Evolutionary conservation across 2,113 vertebrate genomes (phyloP).

Genomic region (Leucopsar rothschildi): DNA sequence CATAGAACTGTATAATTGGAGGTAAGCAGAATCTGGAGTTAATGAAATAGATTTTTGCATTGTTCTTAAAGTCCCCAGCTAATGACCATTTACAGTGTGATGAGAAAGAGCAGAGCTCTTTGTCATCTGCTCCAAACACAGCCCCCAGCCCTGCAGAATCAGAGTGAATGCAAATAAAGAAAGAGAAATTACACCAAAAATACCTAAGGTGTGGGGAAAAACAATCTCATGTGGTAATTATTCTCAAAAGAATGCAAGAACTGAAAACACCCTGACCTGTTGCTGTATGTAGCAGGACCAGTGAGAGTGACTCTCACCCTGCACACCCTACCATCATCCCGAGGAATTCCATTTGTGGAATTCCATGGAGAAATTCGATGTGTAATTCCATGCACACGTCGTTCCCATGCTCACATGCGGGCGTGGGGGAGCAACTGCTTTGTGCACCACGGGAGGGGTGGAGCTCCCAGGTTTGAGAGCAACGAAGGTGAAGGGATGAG

Average conservation of each 20-base stretch:
- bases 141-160: neutral
- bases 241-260: neutral
- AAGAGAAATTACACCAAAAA: constrained; percentile 30
- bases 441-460: accelerated
- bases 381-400: accelerated
- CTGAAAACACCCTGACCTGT: neutral
- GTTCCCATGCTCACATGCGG: accelerated
- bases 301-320: neutral
- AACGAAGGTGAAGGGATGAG: accelerated
- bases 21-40: constrained; percentile 34
- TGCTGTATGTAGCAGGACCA: neutral
- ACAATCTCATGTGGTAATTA: neutral
- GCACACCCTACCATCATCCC: neutral
- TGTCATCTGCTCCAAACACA: neutral
- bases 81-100: neutral
- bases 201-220: neutral
- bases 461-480: too few species aligned
- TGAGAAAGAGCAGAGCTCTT: neutral
- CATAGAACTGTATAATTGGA: constrained; percentile 39
- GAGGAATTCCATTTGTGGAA: too few species aligned
- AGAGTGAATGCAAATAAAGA: constrained; percentile 24
- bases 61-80: constrained; percentile 24
- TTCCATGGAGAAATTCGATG: accelerated
- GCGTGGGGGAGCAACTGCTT: accelerated
- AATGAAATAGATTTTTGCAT: constrained; percentile 58